Evolutionary conservation across 2,113 vertebrate species (phyloP), one percentile per base, ranked within the genome.

Genomic region (Tretioscincus oriximinensis): DNA sequence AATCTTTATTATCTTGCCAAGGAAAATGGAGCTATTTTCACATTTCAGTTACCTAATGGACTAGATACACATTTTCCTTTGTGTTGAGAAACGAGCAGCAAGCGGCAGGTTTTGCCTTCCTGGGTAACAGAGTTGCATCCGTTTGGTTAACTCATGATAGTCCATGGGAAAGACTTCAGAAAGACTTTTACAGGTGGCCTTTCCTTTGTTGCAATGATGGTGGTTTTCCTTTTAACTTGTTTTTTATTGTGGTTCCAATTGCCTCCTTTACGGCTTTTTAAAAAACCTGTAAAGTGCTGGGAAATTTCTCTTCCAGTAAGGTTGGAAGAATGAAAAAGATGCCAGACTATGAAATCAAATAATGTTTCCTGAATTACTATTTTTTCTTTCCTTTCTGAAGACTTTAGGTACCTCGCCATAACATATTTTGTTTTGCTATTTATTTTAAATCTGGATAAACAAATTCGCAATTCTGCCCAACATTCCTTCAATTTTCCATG

Each of bases 21-120:
- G 85, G 91, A 93, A 92, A 92, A 92, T 91, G 5, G 85, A 93
- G 90, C 75, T 89, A 86, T 91, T 92, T 93, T 90, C 87, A 91
- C 85, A 92, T 92, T 84, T 91, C 89, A 80, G 87, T 93, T 93
- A 88, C 87, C 83, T 92, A 92, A 90, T 91, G 88, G 90, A 91
- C 83, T 91, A 83, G 88, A 83, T 54, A 63, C 84, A 89, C 90
- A 87, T 93, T 91, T 90, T 90, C 88, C 85, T 93, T 90, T 89
- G 88, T 90, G 89, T 90, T 91, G 77, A 84, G 87, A 79, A 76
- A 90, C 90, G 81, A 92, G 86, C 86, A 91, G 84, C 85, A 90
- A 91, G 89, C 71, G 85, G 83, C 83, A 91, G 72, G 76, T 80
- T 87, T 86, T 87, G 81, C 65, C 74, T 47, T 86, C 63, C 24